Percentiles rank a stretch among this genome's conserved stretches.
Evolutionary conservation across 2,888 invertebrate species (phyloP).

Genomic region (Pammene aurita): DNA sequence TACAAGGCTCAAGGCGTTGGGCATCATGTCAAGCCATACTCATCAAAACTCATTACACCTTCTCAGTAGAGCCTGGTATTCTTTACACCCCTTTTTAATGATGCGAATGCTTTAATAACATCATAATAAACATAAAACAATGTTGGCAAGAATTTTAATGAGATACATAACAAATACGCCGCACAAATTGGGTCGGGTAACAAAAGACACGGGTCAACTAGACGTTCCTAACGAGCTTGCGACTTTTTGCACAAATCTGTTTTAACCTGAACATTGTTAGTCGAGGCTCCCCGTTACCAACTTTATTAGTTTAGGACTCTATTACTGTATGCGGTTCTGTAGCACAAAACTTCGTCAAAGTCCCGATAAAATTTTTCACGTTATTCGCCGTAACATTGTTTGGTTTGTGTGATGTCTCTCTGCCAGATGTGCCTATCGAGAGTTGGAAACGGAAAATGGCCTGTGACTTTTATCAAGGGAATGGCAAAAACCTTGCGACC

Average conservation of each 20-base stretch:
- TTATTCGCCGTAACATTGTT: slow-evolving; percentile 69
- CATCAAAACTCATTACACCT: background rate
- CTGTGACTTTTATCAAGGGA: slow-evolving; percentile 63
- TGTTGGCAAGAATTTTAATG: slow-evolving; percentile 65
- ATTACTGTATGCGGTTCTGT: slow-evolving; percentile 56
- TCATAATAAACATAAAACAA: slow-evolving; percentile 60
- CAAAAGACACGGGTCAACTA: slow-evolving; percentile 68
- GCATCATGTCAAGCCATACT: background rate
- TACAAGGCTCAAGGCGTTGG: background rate
- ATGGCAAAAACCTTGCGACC: slow-evolving; percentile 6
- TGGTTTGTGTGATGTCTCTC: slow-evolving; percentile 63
- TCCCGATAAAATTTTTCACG: slow-evolving; percentile 46
- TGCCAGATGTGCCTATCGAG: slow-evolving; percentile 66
- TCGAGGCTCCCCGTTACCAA: slow-evolving; percentile 54
- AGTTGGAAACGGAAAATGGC: slow-evolving; percentile 60
- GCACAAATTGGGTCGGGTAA: slow-evolving; percentile 62
- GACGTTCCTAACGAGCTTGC: slow-evolving; percentile 47
- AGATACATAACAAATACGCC: slow-evolving; percentile 61
- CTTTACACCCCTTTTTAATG: slow-evolving; percentile 50
- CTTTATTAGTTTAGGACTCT: slow-evolving; percentile 80
- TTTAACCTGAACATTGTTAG: slow-evolving; percentile 66
- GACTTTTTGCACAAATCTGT: slow-evolving; percentile 71
- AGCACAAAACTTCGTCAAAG: slow-evolving; percentile 27
- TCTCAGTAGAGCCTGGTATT: background rate
- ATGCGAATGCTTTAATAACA: slow-evolving; percentile 48